Conservation (phyloP, 2,888 invertebrate species). For the Toxonevra muliebris region DNA sequence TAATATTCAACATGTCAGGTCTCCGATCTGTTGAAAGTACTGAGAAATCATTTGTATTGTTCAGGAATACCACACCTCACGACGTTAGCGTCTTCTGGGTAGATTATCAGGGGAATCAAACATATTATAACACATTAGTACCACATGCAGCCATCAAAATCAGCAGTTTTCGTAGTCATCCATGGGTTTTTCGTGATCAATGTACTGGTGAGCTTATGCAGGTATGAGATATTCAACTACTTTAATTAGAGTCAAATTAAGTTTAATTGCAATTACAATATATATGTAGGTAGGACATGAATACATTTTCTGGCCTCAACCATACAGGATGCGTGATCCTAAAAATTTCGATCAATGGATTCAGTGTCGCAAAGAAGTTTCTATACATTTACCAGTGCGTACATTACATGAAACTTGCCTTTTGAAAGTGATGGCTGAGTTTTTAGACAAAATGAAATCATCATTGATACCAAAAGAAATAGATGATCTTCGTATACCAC, state of each 20-base stretch:
- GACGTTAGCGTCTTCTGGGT: constrained; percentile 73
- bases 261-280: not conserved
- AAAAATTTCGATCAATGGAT: constrained; percentile 44
- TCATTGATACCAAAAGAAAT: constrained; percentile 14
- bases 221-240: constrained; percentile 21
- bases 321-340: constrained; percentile 52
- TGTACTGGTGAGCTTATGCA: constrained; percentile 73
- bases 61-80: constrained; percentile 70
- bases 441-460: not conserved
- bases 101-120: constrained; percentile 73
- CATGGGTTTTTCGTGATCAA: constrained; percentile 83
- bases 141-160: constrained; percentile 66
- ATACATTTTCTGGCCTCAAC: constrained; percentile 65
- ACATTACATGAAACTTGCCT: constrained; percentile 54
- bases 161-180: constrained; percentile 82
- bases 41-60: constrained; percentile 68
- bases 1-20: no score
- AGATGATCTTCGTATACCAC: constrained; percentile 44
- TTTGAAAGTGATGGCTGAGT: constrained; percentile 46
- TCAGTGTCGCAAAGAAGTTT: constrained; percentile 47
- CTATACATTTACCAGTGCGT: constrained; percentile 58
- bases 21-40: no score
- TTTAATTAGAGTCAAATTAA: not conserved
- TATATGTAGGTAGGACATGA: constrained; percentile 68
- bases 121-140: constrained; percentile 71